Base-by-base conservation (phyloP, 2,888 invertebrate genomes). In the Aquatica leii region DNA sequence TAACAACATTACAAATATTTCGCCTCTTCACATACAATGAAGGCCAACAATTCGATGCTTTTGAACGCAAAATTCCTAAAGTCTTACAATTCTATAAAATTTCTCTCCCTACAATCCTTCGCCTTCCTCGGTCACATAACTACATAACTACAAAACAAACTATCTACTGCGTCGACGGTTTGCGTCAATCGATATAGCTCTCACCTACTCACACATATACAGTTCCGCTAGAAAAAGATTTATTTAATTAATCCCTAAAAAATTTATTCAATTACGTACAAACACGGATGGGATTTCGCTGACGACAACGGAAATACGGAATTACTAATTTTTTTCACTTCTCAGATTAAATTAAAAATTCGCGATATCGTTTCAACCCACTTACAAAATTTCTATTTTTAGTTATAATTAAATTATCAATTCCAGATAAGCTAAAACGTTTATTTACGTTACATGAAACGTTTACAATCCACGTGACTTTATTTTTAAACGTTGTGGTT, bases 41-140 rank as follows among this genome's bases (percentile, higher is more conserved):
- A 66, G 58, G 59, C 65, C 60, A 67, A 60, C 66, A 70, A 68
- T 69, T 68, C 67, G 65, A 61, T 69, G 74, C 72, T 76, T 77
- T 75, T 74, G 68, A 77, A 73, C 76, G 74, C 76, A 77, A 76
- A 76, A 76, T 75, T 77, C 75, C 66, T 67, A 57, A 59, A 53
- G 52, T 53, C 53, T 53, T 41, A 35, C 43, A 46, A 41, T 54
- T 40, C 49, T 24, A 40, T n/a, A 20, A 51, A 51, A 37, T 17
- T 41, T n/a, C n/a, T n/a, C 24, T 21, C 37, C 52, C 31, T 6
- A 54, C 49, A 60, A 11, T 18, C 54, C 14, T 37, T 31, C 46
- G 48, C 53, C 54, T 53, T 48, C 46, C 48, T 37, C 35, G 49
- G 21, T 57, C 56, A 54, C 56, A 41, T 63, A 51, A 53, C 53